These are phyloP conservation scores for Leptopterna dolabrata DNA, from an alignment of 2,888 invertebrate species.

Conservation along the genomic window DNA sequence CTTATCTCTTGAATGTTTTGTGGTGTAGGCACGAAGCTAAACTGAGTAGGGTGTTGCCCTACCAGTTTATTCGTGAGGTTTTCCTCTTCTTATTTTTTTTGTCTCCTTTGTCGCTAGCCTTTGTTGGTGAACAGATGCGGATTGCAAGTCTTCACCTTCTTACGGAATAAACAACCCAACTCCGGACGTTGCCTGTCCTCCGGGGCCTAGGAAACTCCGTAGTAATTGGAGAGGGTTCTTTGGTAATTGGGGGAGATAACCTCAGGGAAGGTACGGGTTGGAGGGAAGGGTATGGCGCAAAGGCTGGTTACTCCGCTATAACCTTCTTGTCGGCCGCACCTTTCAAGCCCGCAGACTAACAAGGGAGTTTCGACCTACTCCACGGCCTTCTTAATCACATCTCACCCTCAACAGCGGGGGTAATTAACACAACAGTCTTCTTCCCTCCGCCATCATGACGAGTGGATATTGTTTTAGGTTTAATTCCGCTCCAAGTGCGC, in stretches of 20 bases:
- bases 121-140: neutral
- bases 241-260: conserved; percentile 26
- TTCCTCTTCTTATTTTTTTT: neutral
- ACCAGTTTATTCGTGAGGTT: too few relatives aligned
- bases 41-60: too few relatives aligned
- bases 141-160: neutral
- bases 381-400: conserved; percentile 41
- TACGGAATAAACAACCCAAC: neutral
- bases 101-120: neutral
- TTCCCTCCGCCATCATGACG: conserved; percentile 12
- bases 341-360: conserved; percentile 5
- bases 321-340: neutral
- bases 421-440: conserved; percentile 30
- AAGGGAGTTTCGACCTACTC: conserved; percentile 32
- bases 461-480: conserved; percentile 42
- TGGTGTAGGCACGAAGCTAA: too few relatives aligned
- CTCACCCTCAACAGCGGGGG: conserved; percentile 31
- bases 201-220: neutral
- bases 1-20: too few relatives aligned
- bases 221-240: conserved; percentile 40
- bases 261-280: neutral
- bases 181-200: neutral
- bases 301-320: neutral
- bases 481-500: conserved; percentile 29
- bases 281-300: neutral